Evolutionary conservation across 2,888 invertebrate species (phyloP).

Genomic region (Caprella mutica): DNA sequence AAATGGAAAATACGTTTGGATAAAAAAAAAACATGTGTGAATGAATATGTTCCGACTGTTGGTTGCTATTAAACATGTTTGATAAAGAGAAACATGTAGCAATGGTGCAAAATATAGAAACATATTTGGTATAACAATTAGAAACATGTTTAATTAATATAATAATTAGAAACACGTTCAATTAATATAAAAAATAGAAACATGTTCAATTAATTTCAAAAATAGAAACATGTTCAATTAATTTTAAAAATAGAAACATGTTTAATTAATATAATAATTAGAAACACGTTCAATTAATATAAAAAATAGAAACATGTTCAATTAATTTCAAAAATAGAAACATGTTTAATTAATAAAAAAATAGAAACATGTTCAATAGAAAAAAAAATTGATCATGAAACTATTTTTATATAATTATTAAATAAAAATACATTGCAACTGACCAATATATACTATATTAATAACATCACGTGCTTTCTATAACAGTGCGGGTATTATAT

Average conservation of each 20-base stretch:
- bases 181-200: neutral
- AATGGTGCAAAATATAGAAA: slow-evolving; percentile 8
- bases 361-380: no score
- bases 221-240: neutral
- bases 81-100: slow-evolving; percentile 12
- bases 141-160: neutral
- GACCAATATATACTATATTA: no score
- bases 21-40: no score
- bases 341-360: slow-evolving; percentile 2
- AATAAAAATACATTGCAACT: no score
- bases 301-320: slow-evolving; percentile 2
- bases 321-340: slow-evolving; percentile 1
- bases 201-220: neutral
- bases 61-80: no score
- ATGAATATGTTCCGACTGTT: no score
- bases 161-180: slow-evolving; percentile 2
- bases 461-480: no score
- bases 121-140: slow-evolving; percentile 6
- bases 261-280: neutral
- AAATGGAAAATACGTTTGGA: no score
- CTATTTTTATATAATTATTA: no score
- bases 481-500: no score
- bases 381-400: no score
- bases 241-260: neutral
- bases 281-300: neutral